Base-by-base conservation (phyloP, 1,140 invertebrate species). In the Anastrepha ludens region DNA sequence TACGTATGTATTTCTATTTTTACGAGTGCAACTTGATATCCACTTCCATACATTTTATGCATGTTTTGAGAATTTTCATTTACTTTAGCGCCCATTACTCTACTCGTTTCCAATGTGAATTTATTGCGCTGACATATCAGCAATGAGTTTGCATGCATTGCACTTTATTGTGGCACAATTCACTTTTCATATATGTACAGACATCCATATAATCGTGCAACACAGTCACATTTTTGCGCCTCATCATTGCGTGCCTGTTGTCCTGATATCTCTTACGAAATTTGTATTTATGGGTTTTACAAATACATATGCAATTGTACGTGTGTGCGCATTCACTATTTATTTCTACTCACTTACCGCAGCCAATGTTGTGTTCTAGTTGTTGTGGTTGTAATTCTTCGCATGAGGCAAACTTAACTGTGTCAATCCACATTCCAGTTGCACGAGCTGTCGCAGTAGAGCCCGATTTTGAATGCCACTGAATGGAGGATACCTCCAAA, bases 111-210 rank as follows among this genome's bases (percentile, higher is more conserved):
- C 44, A 11, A 41, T 70, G 44, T 55, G 20, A 55, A 81, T 81
- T 81, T 81, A 81, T 81, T 81, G 74, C 47, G 74, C 74, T 81
- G 74, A 55, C 74, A 81, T 81, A 81, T 81, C 74, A 81, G 47
- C 47, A 81, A 81, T 50, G 74, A 81, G 74, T 81, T 81, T 81
- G 47, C 47, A 81, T 81, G 47, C 44, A 81, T 55, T 81, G 74
- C 44, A 81, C 67, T 44, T 70, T 70, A 39, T 81, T 81, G 47
- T 81, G 74, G n/a, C 74, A 81, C 47, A 81, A 81, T 81, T 81
- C 47, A 81, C 74, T 81, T 20, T n/a, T 81, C 11, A 7, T 17
- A 29, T 39, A 39, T 1, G 1, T n/a, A 62, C 29, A 67, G 6
- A 67, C 11, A 67, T 29, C 7, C n/a, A 62, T 17, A 17, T 62